Evolutionary conservation across 2,113 vertebrate species (phyloP).

Genomic region (Ailuropoda melanoleuca): DNA sequence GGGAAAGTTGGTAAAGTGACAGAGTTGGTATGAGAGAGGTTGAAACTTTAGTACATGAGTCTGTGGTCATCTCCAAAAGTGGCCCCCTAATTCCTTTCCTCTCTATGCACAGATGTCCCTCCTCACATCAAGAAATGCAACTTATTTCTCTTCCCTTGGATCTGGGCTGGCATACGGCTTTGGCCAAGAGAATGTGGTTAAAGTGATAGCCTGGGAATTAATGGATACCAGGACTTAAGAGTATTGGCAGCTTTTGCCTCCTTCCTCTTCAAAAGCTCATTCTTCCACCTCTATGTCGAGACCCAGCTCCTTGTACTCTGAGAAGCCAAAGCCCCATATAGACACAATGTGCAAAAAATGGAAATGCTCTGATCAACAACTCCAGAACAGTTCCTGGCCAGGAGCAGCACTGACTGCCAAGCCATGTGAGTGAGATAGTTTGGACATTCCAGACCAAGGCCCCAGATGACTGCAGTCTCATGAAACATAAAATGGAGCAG

Average conservation of each 20-base stretch:
- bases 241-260: not conserved
- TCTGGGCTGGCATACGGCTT: not conserved
- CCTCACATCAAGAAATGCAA: not conserved
- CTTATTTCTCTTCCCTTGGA: not conserved
- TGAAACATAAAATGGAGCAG: not conserved
- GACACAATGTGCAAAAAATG: not conserved
- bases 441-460: not conserved
- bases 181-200: not conserved
- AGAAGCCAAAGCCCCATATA: not conserved
- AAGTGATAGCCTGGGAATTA: not conserved
- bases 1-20: not conserved
- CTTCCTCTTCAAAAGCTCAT: not conserved
- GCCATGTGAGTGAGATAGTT: not conserved
- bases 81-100: not conserved
- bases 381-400: not conserved
- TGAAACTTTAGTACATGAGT: not conserved
- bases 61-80: not conserved
- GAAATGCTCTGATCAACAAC: not conserved
- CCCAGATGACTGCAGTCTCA: not conserved
- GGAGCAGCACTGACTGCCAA: not conserved
- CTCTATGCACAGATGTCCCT: not conserved
- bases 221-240: not conserved
- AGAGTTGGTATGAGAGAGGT: not conserved
- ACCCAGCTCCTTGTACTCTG: not conserved
- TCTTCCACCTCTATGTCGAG: not conserved